Evolutionary conservation across 2,113 vertebrate species (phyloP), one percentile per base, ranked within the genome.

Genomic region (Tympanuchus pallidicinctus): DNA sequence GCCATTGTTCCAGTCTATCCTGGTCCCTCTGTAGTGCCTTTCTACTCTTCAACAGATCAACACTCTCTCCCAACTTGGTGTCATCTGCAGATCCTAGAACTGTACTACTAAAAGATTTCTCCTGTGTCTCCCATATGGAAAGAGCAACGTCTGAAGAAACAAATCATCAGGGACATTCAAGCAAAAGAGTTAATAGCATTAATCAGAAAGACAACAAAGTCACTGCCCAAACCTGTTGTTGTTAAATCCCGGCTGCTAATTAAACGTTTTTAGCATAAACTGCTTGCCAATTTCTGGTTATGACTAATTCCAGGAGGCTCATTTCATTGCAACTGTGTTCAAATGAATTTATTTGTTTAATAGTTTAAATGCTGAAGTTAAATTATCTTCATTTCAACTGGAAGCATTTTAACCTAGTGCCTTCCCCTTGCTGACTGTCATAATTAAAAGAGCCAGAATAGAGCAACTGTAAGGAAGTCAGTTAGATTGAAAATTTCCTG

Each of bases 291-390:
- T 63, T 89, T 88, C 60, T 50, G 91, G 50, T 76, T 91, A 89
- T 89, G 73, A 79, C 64, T 79, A 82, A 92, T 94, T 94, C 40
- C 12, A 28, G 77, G 56, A 88, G 63, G 24, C 78, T 94, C 34
- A 65, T 89, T 92, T 94, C 85, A 73, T 92, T 89, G 54, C n/a
- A 89, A 65, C n/a, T 15, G 4, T 82, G 42, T 84, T 88, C 82
- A 74, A 88, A 78, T 64, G 9, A 67, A 86, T 93, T 90, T 66
- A 90, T 93, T 95, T 91, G 75, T 96, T 91, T 70, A 87, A 65
- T n/a, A 83, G 12, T 90, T 86, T 78, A 90, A 95, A 92, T 57
- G 28, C 7, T 87, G 67, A 82, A 50, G 45, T 91, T 88, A 85
- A 88, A 66, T 30, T 81, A 83, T 75, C 59, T 89, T 86, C 79